phyloP scores from a whole-genome alignment of 2,113 vertebrate genomes.

The Suricata suricatta region DNA sequence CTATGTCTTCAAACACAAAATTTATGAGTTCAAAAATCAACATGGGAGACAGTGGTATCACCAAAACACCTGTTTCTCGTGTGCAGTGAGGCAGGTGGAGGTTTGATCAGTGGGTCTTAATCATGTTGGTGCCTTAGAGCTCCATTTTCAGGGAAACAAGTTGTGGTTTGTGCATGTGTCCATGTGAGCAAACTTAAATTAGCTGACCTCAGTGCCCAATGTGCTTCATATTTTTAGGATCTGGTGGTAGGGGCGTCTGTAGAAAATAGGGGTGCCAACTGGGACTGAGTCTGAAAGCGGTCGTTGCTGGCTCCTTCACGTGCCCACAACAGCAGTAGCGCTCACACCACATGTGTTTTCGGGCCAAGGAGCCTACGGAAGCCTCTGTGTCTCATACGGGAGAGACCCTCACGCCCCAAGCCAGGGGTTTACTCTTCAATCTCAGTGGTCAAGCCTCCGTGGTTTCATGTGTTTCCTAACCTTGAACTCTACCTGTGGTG shows the following conservation, averaged over 20 bases:
- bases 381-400: not conserved
- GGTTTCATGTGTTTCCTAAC: accelerated
- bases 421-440: not conserved
- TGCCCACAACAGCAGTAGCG: accelerated
- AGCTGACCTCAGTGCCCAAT: not conserved
- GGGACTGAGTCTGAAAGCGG: not conserved
- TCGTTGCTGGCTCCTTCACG: not conserved
- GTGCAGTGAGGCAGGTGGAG: not conserved
- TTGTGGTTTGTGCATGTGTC: not conserved
- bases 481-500: not conserved
- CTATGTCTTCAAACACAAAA: not conserved
- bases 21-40: not conserved
- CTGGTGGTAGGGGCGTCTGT: not conserved
- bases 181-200: not conserved
- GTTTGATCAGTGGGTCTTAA: not conserved
- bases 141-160: not conserved
- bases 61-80: not conserved
- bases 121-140: not conserved
- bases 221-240: not conserved
- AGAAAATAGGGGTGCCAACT: not conserved
- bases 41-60: not conserved
- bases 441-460: not conserved
- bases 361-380: not conserved
- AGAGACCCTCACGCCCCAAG: not conserved
- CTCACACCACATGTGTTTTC: not conserved